phyloP scores from a whole-genome alignment of 2,113 vertebrate genomes.

The Actenoides lindsayi region DNA sequence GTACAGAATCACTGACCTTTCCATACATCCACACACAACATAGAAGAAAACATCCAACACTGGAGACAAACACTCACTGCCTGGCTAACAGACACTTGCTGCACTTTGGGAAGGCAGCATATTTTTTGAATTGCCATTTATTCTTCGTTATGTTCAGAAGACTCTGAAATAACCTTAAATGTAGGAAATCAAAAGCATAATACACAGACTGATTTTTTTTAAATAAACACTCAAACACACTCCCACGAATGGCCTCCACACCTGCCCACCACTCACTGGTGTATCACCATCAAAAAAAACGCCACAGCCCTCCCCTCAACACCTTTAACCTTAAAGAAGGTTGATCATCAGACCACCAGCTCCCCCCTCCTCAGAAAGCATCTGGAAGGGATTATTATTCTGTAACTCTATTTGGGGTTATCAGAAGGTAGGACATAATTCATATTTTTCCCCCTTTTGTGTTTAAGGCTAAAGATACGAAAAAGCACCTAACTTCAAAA shows the following conservation, averaged over 20 bases:
- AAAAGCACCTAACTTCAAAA: neutral
- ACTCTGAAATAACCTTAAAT: neutral
- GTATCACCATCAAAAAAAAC: neutral
- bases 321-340: neutral
- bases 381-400: neutral
- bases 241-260: fast-evolving
- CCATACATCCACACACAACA: neutral
- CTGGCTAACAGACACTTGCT: neutral
- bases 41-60: neutral
- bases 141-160: neutral
- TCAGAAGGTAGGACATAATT: neutral
- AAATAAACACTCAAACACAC: neutral
- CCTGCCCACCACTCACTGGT: neutral
- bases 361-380: neutral
- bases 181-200: neutral
- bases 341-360: neutral
- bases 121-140: neutral
- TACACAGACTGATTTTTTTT: fast-evolving
- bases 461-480: neutral
- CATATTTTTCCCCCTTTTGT: no score
- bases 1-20: neutral
- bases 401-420: fast-evolving
- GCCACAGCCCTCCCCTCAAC: neutral
- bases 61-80: neutral
- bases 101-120: neutral